Percentiles rank a stretch among this genome's conserved stretches.
Evolutionary conservation across 2,888 invertebrate genomes (phyloP).

Genomic region (Galeopsomyia nigrocyanea): DNA sequence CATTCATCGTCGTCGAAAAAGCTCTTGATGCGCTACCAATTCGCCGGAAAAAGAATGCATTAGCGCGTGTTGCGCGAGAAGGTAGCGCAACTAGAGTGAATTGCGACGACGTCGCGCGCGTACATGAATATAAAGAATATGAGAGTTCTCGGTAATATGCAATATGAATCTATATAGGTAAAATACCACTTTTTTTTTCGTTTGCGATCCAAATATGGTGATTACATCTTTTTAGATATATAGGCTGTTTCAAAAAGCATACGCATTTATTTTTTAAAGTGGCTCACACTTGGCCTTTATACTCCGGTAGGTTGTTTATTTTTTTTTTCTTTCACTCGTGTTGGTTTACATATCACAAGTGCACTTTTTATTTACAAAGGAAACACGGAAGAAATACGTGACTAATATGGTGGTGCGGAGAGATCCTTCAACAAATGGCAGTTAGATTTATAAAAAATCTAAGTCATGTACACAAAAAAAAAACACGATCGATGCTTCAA

Average conservation of each 20-base stretch:
- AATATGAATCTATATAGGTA: slow-evolving; percentile 35
- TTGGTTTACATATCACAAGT: slow-evolving; percentile 18
- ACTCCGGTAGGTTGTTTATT: not conserved
- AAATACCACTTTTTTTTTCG: slow-evolving; percentile 38
- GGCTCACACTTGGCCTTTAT: no score
- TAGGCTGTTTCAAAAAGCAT: slow-evolving; percentile 33
- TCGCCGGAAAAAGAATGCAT: no score
- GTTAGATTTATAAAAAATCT: slow-evolving; percentile 33
- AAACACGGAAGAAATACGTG: slow-evolving; percentile 2
- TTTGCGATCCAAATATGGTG: slow-evolving; percentile 5
- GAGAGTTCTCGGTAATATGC: slow-evolving; percentile 24
- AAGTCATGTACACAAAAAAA: slow-evolving; percentile 15
- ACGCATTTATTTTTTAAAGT: slow-evolving; percentile 23
- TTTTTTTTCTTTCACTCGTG: slow-evolving; percentile 16
- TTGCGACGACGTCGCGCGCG: no score
- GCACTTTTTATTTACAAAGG: slow-evolving; percentile 40
- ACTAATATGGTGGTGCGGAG: slow-evolving; percentile 8
- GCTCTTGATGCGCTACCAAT: no score
- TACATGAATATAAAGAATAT: slow-evolving; percentile 34
- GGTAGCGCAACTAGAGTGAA: no score
- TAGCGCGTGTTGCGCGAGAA: no score
- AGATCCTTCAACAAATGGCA: slow-evolving; percentile 42
- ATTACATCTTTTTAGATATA: slow-evolving; percentile 23
- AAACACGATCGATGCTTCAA: slow-evolving; percentile 8
- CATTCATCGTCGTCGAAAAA: no score